These are phyloP conservation scores for Lethrus apterus DNA, from an alignment of 1,140 invertebrate genomes.

Conservation along the genomic window DNA sequence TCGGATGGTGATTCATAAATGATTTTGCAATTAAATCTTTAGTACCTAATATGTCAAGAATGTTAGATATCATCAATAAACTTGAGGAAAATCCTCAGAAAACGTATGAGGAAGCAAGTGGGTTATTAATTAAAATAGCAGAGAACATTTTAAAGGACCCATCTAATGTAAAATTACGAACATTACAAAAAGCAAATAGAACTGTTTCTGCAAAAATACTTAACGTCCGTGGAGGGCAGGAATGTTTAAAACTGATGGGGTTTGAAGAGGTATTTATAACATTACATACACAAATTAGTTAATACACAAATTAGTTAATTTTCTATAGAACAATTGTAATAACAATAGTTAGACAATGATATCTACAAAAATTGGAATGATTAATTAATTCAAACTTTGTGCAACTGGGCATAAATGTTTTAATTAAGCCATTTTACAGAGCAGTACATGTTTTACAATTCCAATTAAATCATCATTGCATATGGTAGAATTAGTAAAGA, in stretches of 20 bases:
- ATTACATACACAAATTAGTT: not conserved
- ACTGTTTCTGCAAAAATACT: conserved; percentile 30
- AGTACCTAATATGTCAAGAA: not conserved
- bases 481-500: conserved; percentile 15
- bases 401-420: too few species aligned
- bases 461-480: conserved; percentile 13
- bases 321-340: too few species aligned
- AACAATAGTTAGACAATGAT: too few species aligned
- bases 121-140: conserved; percentile 31
- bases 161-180: conserved; percentile 29
- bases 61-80: not conserved
- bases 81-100: conserved; percentile 17
- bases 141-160: conserved; percentile 32
- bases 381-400: too few species aligned
- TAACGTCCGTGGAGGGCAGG: conserved; percentile 24
- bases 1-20: too few species aligned
- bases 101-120: conserved; percentile 21
- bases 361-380: too few species aligned
- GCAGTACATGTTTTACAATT: conserved; percentile 13
- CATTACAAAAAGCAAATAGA: conserved; percentile 31
- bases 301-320: too few species aligned
- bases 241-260: conserved; percentile 33
- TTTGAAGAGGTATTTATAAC: conserved; percentile 31
- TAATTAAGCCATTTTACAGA: conserved; percentile 8
- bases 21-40: too few species aligned